These are phyloP conservation scores for Liolophura sinensis DNA, from an alignment of 1,140 invertebrate genomes.

Conservation along the genomic window DNA sequence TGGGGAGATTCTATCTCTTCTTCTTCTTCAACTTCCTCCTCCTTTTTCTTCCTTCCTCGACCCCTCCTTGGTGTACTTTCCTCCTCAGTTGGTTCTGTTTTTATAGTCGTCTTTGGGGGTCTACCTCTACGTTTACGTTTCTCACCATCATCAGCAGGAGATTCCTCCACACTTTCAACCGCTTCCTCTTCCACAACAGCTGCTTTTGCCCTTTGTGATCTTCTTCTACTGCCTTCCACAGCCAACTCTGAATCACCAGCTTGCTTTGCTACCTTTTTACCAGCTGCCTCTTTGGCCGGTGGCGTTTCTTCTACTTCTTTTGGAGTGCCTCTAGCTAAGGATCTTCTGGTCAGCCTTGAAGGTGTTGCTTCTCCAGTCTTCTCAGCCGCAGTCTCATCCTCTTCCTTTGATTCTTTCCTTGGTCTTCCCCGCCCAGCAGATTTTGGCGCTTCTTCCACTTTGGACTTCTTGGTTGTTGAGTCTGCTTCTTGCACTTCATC, in stretches of 20 bases:
- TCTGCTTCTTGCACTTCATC: conserved; percentile 7
- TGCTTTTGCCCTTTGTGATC: conserved; percentile 21
- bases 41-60: conserved; percentile 10
- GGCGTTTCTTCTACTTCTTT: conserved; percentile 15
- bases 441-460: conserved; percentile 15
- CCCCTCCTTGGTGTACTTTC: conserved; percentile 8
- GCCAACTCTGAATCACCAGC: background rate
- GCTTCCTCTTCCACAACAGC: conserved; percentile 15
- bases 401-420: conserved; percentile 2
- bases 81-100: no score
- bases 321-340: conserved; percentile 13
- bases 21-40: conserved; percentile 18
- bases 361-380: conserved; percentile 2
- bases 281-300: conserved; percentile 9
- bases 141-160: conserved; percentile 10
- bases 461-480: background rate
- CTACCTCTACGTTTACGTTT: conserved; percentile 14
- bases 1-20: background rate
- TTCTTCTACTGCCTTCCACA: conserved; percentile 9
- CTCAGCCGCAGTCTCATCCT: no score
- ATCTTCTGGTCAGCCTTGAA: background rate
- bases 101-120: conserved; percentile 4
- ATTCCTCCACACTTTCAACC: background rate
- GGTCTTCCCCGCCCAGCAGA: conserved; percentile 10
- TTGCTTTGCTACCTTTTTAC: background rate